These are phyloP conservation scores for Xestia ashworthii DNA, from an alignment of 2,888 invertebrate genomes.

Conservation along the genomic window DNA sequence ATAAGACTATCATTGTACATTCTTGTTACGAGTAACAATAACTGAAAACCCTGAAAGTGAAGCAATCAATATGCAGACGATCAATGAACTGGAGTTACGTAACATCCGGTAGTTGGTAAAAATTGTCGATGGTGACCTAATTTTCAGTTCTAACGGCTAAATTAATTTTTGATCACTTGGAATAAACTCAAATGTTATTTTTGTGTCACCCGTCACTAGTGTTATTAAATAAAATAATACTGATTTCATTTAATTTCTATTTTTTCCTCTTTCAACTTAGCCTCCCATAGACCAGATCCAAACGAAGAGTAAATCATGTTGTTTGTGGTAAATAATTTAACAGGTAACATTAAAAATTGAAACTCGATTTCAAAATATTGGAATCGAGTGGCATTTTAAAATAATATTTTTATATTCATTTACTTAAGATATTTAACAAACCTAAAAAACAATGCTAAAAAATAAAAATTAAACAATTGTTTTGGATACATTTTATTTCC, in stretches of 20 bases:
- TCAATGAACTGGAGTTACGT: conserved; percentile 54
- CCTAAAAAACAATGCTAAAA: no score
- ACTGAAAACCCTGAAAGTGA: conserved; percentile 41
- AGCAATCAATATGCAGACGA: conserved; percentile 30
- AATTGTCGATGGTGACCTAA: conserved; percentile 63
- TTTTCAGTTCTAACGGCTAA: background rate
- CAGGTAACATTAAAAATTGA: conserved; percentile 41
- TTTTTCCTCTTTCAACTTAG: conserved; percentile 53
- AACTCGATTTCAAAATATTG: background rate
- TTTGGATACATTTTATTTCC: no score
- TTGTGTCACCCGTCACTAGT: background rate
- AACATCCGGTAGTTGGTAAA: conserved; percentile 53
- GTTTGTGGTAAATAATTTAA: conserved; percentile 41
- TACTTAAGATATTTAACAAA: rapidly evolving
- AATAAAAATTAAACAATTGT: rapidly evolving
- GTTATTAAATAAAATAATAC: background rate
- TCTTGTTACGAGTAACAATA: background rate
- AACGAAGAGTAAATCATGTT: conserved; percentile 30
- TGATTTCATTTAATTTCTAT: background rate
- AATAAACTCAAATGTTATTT: background rate
- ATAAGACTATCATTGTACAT: background rate
- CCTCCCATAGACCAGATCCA: conserved; percentile 27
- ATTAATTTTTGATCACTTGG: background rate
- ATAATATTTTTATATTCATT: background rate
- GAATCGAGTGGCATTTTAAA: conserved; percentile 9